phyloP scores from a whole-genome alignment of 2,888 invertebrate species.

The Margaritifera margaritifera region DNA sequence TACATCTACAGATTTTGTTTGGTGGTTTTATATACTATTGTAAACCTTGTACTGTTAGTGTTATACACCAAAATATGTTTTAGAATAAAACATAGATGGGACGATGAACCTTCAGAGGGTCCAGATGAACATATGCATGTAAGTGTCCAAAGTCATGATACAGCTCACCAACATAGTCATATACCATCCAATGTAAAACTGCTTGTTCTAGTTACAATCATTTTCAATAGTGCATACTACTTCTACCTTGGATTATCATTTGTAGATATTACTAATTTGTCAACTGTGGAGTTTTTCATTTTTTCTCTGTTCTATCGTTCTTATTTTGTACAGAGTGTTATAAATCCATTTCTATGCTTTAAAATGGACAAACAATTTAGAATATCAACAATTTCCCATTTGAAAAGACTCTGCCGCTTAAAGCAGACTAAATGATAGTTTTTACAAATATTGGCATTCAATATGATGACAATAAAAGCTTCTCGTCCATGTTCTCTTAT shows the following conservation, averaged over 20 bases:
- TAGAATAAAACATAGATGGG: constrained; percentile 9
- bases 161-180: neutral
- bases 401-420: too few species aligned
- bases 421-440: too few species aligned
- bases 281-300: constrained; percentile 21
- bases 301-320: constrained; percentile 25
- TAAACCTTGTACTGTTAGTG: constrained; percentile 20
- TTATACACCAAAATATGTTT: constrained; percentile 28
- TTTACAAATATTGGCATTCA: too few species aligned
- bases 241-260: constrained; percentile 26
- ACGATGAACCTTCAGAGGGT: neutral
- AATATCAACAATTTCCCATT: neutral
- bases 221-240: constrained; percentile 29
- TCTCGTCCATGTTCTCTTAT: too few species aligned
- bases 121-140: neutral
- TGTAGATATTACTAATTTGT: constrained; percentile 26
- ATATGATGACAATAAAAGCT: too few species aligned
- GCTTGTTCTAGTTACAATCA: constrained; percentile 28
- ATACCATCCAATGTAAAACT: constrained; percentile 28
- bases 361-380: constrained; percentile 32
- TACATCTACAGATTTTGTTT: constrained; percentile 21
- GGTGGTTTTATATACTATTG: constrained; percentile 10
- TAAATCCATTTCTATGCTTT: constrained; percentile 29
- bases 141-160: too few species aligned
- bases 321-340: constrained; percentile 33